Base-by-base conservation (phyloP, 2,888 invertebrate species). In the Lobophora halterata region DNA sequence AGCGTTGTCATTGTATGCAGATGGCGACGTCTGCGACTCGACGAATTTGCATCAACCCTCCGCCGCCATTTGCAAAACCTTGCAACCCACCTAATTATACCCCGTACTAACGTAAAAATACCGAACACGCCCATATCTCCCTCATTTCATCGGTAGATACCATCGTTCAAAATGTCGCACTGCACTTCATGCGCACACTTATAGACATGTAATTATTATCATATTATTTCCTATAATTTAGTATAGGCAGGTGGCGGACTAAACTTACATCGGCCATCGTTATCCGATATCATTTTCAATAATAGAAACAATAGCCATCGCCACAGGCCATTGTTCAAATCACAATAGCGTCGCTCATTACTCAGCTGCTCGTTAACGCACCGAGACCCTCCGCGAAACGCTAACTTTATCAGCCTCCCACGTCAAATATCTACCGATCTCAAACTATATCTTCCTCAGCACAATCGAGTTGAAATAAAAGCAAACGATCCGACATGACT, bases 1-100 rank as follows among this genome's bases (percentile, higher is more conserved):
- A 76, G 74, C 80, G 75, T 60, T 57, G 65, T 71, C 80, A 86
- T 86, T 86, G 86, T 86, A 86, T 86, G 86, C 81, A 86, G 86
- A 83, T 83, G 62, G 50, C 61, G 70, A 67, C 63, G 61, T 61
- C 70, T 57, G 57, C 58, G 61, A 55, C 65, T 61, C 61, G 55
- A 54, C 49, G 49, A 65, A 80, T 82, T 82, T 79, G 80, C 82
- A 83, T 82, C 50, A 74, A 77, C 70, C 64, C 71, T 75, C 75
- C 71, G 71, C 73, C 58, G 67, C 75, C 66, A 76, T 72, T 73
- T 71, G 71, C 74, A 71, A 73, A 74, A 44, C 45, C 43, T 44
- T 27, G 31, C 21, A 28, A 46, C 48, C 58, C 58, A 64, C 65
- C 66, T 71, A 70, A 68, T 68, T 71, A 66, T 64, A 60, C 41